These are phyloP conservation scores for Philaethria dido DNA, from an alignment of 2,888 invertebrate genomes.

Conservation along the genomic window DNA sequence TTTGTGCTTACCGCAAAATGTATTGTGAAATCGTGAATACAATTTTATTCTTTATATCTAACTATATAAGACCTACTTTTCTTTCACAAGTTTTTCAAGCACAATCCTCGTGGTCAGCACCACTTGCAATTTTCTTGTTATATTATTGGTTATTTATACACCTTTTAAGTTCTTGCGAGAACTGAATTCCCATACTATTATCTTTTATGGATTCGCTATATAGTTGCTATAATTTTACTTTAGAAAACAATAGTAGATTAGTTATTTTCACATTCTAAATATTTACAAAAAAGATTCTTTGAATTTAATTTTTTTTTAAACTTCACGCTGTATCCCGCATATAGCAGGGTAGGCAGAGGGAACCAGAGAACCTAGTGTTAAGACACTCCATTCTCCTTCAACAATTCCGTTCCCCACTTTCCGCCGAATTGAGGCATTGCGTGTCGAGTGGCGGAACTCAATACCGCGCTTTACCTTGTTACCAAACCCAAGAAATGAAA, in stretches of 20 bases:
- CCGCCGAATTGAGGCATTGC: too few relatives aligned
- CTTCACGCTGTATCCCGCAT: too few relatives aligned
- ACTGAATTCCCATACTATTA: not conserved
- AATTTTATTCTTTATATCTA: not conserved
- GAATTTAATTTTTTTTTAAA: too few relatives aligned
- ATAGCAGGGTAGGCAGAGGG: too few relatives aligned
- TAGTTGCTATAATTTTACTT: not conserved
- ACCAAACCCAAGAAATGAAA: too few relatives aligned
- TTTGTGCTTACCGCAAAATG: slow-evolving; percentile 28
- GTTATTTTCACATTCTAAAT: too few relatives aligned
- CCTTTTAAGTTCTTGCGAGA: slow-evolving; percentile 24
- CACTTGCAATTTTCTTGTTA: slow-evolving; percentile 39
- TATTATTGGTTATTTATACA: slow-evolving; percentile 32
- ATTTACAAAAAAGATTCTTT: too few relatives aligned
- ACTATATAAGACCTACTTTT: not conserved
- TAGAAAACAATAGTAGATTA: not conserved
- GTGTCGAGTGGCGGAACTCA: too few relatives aligned
- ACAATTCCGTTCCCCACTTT: too few relatives aligned
- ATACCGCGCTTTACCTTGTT: too few relatives aligned
- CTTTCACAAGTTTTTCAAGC: slow-evolving; percentile 6
- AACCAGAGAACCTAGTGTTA: too few relatives aligned
- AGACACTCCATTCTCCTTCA: too few relatives aligned
- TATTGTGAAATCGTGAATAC: not conserved
- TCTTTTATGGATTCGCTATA: not conserved
- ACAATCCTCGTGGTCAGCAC: slow-evolving; percentile 4